A percentile compares a stretch with the other conserved stretches of the same genome.
Evolutionary conservation across 2,888 invertebrate species (phyloP).

Genomic region (Ischnus inquisitorius): DNA sequence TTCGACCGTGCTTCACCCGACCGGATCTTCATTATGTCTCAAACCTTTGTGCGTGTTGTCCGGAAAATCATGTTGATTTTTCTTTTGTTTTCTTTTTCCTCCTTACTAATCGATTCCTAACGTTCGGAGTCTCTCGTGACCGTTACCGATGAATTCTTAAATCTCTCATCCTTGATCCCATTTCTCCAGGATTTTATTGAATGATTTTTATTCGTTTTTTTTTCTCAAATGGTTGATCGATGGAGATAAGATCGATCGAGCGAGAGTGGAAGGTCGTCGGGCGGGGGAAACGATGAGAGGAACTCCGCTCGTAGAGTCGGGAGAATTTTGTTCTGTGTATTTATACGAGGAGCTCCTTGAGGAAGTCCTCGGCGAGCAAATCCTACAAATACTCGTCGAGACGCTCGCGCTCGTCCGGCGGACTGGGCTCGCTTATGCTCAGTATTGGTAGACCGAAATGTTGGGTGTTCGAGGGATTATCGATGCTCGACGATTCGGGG

Average conservation of each 20-base stretch:
- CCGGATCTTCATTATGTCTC: not conserved
- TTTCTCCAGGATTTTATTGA: conserved; percentile 8
- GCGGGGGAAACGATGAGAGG: not conserved
- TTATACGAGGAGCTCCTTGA: conserved; percentile 84
- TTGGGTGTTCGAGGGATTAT: conserved; percentile 85
- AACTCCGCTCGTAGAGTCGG: not conserved
- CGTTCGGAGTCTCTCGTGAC: conserved; percentile 12
- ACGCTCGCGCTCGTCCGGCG: conserved; percentile 90
- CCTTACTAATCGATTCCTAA: conserved; percentile 18
- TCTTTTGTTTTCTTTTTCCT: not conserved
- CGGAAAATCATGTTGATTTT: not conserved
- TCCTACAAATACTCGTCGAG: conserved; percentile 89
- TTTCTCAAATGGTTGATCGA: not conserved
- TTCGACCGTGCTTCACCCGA: not conserved
- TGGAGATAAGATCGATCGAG: not conserved
- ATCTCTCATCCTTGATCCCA: conserved; percentile 9
- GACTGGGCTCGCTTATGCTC: conserved; percentile 93
- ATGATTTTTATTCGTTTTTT: not conserved
- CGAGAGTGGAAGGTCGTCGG: not conserved
- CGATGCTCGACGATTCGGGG: conserved; percentile 76
- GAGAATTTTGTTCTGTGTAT: conserved; percentile 3
- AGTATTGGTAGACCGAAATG: conserved; percentile 92
- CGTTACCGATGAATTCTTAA: conserved; percentile 21
- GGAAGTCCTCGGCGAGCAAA: conserved; percentile 84
- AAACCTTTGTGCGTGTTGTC: not conserved